These are phyloP conservation scores for Scytalopus superciliaris DNA, from an alignment of 2,113 vertebrate species.

Conservation along the genomic window DNA sequence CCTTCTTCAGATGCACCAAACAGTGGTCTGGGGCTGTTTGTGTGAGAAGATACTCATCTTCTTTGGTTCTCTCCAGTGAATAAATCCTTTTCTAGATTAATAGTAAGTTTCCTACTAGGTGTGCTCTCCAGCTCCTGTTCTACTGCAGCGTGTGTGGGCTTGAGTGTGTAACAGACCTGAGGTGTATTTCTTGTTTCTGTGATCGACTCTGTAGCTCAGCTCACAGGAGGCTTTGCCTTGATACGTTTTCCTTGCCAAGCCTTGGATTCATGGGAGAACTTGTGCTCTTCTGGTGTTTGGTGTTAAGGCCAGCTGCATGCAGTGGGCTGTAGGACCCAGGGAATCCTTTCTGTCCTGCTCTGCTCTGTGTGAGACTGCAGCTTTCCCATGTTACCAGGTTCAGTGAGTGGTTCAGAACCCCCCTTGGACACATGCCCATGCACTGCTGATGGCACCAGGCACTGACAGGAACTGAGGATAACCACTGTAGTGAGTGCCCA, in stretches of 20 bases:
- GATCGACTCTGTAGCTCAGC: background rate
- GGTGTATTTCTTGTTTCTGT: background rate
- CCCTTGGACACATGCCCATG: fast-evolving
- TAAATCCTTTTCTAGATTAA: background rate
- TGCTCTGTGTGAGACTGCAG: background rate
- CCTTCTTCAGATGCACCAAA: background rate
- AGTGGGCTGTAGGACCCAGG: background rate
- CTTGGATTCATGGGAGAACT: background rate
- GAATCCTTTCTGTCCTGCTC: background rate
- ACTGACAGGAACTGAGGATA: background rate
- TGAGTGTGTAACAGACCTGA: background rate
- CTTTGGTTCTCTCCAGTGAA: background rate
- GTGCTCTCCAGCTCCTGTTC: background rate
- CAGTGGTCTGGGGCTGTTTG: background rate
- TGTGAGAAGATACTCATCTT: background rate
- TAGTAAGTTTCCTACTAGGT: background rate
- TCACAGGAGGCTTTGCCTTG: background rate
- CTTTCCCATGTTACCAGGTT: background rate
- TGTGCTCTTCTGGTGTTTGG: background rate
- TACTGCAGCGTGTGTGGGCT: fast-evolving
- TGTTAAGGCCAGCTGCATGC: background rate
- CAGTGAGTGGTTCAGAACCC: background rate
- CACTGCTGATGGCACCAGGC: fast-evolving
- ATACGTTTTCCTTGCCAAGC: background rate
- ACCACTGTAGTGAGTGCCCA: background rate